Percentiles rank a stretch among this genome's conserved stretches.
These are phyloP conservation scores for Kradibia gibbosae DNA, from an alignment of 1,140 invertebrate genomes.

Conservation along the genomic window DNA sequence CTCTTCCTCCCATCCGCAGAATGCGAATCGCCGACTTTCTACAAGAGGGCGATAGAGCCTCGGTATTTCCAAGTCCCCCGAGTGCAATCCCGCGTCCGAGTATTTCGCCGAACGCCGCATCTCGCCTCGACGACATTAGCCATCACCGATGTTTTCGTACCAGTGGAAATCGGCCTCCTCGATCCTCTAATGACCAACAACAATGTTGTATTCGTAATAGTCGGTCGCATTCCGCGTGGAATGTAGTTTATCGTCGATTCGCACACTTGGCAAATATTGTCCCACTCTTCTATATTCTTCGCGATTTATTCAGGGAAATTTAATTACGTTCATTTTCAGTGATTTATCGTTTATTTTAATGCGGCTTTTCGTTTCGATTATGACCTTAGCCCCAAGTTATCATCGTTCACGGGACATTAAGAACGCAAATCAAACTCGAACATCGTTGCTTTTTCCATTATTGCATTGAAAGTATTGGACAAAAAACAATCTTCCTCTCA, in stretches of 20 bases:
- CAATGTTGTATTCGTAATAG: background rate
- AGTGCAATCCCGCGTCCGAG: no score
- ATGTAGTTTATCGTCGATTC: background rate
- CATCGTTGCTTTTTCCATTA: background rate
- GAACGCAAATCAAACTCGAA: background rate
- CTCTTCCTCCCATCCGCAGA: background rate
- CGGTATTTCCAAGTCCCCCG: background rate
- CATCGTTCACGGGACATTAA: background rate
- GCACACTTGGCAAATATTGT: background rate
- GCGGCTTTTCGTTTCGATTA: background rate
- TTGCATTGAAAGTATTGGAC: background rate
- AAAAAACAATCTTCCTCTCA: background rate
- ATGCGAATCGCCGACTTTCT: background rate
- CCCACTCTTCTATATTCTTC: conserved; percentile 11
- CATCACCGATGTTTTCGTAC: background rate
- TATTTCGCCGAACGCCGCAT: background rate
- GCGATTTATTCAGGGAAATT: conserved; percentile 29
- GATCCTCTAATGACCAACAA: background rate
- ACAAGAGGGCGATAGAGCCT: background rate
- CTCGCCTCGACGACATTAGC: background rate
- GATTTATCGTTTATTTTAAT: background rate
- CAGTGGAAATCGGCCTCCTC: background rate
- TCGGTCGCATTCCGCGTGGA: no score
- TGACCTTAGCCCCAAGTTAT: background rate
- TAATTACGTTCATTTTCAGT: conserved; percentile 4